A percentile compares a stretch with the other conserved stretches of the same genome.
phyloP scores from a whole-genome alignment of 2,888 invertebrate genomes.

The Tetheella fluctuosa region DNA sequence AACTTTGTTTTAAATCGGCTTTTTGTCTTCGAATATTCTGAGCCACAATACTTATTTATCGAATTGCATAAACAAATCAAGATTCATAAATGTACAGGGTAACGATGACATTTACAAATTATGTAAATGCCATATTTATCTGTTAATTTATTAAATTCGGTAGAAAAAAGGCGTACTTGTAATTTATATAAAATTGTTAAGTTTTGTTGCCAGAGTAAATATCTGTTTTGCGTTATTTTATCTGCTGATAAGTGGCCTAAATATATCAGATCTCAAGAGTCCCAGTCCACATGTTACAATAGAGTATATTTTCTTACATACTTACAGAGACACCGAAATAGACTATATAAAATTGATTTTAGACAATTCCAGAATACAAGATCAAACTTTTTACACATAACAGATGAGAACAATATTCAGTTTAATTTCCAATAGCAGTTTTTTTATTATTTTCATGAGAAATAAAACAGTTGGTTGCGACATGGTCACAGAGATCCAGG shows the following conservation, averaged over 20 bases:
- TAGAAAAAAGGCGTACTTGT: neutral
- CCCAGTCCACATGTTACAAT: slow-evolving; percentile 73
- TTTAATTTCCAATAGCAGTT: slow-evolving; percentile 55
- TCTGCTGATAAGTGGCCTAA: slow-evolving; percentile 21
- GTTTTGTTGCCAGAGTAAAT: neutral
- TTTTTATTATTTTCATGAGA: slow-evolving; percentile 39
- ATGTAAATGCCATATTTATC: neutral
- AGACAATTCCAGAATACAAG: slow-evolving; percentile 84
- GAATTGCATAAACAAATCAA: neutral
- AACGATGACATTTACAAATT: neutral
- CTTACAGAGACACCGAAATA: slow-evolving; percentile 73
- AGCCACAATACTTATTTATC: neutral
- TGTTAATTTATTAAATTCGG: neutral
- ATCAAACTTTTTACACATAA: slow-evolving; percentile 82
- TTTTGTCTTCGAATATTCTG: slow-evolving; percentile 9
- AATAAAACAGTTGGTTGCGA: slow-evolving; percentile 78
- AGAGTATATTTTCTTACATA: slow-evolving; percentile 81
- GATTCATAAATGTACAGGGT: neutral
- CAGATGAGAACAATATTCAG: slow-evolving; percentile 60
- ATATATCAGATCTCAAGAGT: slow-evolving; percentile 38
- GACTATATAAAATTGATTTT: slow-evolving; percentile 79
- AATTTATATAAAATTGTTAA: neutral
- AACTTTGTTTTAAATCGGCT: slow-evolving; percentile 12
- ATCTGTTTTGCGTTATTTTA: neutral
- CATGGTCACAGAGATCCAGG: slow-evolving; percentile 79